Evolutionary conservation across 2,797 vertebrate genomes (phyloP), one percentile per base, ranked within the genome.

Genomic region (Glyptemys insculpta): DNA sequence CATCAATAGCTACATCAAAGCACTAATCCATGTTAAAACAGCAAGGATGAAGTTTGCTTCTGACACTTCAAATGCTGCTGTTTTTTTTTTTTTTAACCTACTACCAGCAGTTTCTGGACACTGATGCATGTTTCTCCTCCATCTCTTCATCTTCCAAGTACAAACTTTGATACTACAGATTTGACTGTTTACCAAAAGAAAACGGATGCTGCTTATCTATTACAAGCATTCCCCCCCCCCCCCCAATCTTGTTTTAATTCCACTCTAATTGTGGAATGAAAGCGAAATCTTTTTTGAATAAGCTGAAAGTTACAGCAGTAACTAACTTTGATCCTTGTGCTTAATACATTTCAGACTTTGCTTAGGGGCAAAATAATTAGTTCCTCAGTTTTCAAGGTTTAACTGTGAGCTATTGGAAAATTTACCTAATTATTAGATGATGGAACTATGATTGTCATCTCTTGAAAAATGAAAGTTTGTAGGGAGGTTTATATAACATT

Each of bases 371-470:
- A 65, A 50, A 57, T 81, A 95, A 65, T 87, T 0, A 6, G 65
- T 94, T 93, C 27, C 72, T 88, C 94, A 0, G 7, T 94, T 92
- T 94, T 6, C 29, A 87, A 93, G 76, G 78, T 2, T 92, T 91
- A 90, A 86, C 11, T 50, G 83, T 88, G 47, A 93, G 5, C 52
- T 25, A 47, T 86, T 44, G 94, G 52, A 56, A 96, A 84, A 87
- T 86, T 47, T 91, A 54, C 50, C 21, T 50, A 37, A 68, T 68
- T 68, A 0, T 84, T 59, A 79, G 3, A n/a, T 65, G 83, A 47
- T 88, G 44, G 88, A 89, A 94, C 10, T 44, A 89, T 68, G 41
- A 91, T 68, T 11, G 4, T 59, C 0, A 89, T 91, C 93, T 94
- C n/a, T 90, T 81, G 50, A 90, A 80, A 87, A 90, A 8, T n/a